phyloP scores from a whole-genome alignment of 2,888 invertebrate species.

The Cantharis lateralis region DNA sequence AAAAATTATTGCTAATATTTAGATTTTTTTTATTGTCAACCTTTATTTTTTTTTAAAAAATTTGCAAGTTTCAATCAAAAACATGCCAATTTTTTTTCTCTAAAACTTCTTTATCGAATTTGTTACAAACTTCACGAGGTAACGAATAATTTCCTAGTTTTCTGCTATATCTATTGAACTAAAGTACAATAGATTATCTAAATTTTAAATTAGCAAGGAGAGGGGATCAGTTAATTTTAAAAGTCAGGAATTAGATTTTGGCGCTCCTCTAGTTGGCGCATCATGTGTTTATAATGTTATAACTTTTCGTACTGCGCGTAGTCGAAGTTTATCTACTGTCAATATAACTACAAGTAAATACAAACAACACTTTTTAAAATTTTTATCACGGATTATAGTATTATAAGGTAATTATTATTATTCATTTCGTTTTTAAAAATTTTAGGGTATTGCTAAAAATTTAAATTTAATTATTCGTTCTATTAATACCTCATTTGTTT shows the following conservation, averaged over 20 bases:
- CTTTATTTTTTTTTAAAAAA: no score
- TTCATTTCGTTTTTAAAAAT: background rate
- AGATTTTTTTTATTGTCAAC: no score
- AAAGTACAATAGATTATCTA: background rate
- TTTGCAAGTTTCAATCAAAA: no score
- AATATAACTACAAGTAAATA: background rate
- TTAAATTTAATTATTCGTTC: background rate
- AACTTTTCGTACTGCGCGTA: background rate
- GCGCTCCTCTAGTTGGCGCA: conserved; percentile 13
- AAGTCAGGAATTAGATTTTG: conserved; percentile 7
- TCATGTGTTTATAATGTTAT: conserved; percentile 7
- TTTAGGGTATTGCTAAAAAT: background rate
- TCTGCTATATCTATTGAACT: background rate
- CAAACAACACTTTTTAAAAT: background rate
- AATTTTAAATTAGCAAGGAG: background rate
- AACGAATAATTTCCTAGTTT: background rate
- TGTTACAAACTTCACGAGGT: no score
- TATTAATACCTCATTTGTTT: background rate
- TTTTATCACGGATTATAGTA: background rate
- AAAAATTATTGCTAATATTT: no score
- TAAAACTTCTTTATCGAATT: no score
- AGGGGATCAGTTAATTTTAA: conserved; percentile 25
- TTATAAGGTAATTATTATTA: background rate
- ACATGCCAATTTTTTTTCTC: no score
- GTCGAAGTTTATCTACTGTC: background rate